Base-by-base conservation (phyloP, 2,113 vertebrate genomes). In the Myiagra hebetior region DNA sequence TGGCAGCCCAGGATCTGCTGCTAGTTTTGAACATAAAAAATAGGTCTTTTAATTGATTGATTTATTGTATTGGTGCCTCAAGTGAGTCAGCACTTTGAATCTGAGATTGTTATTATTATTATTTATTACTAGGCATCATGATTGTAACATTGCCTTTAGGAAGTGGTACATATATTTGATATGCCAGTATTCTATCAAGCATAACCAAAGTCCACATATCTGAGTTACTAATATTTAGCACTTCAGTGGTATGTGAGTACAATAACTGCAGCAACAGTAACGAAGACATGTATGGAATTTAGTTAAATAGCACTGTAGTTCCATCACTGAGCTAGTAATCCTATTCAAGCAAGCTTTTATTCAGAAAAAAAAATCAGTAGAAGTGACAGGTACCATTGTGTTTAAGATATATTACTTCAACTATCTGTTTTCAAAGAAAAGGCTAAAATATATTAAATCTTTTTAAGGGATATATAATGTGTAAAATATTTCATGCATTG, bases 161-260 rank as follows among this genome's bases (percentile, higher is more conserved):
- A 97, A 96, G 87, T 92, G 94, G 52, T 95, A 94, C 64, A 42
- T 95, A 89, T 80, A 95, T 93, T 95, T 88, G 46, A 91, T 92
- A 96, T 96, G 74, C 86, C 92, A 91, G 60, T 97, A 94, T 85
- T 97, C 91, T 97, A 92, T 87, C 57, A 83, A 96, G 94, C 91
- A 74, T 97, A 97, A 97, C 97, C 97, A 97, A 97, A 97, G 97
- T 82, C 87, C 85, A 94, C 81, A 85, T 95, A 96, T 93, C 92
- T 93, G 89, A 95, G 89, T 95, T 94, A 95, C 69, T 83, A 85
- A 85, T 93, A 91, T 83, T 83, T 95, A 97, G 87, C 94, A 95
- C 94, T 96, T 96, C 93, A 76, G 57, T 95, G 96, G 85, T 94
- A 93, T 68, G 84, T 93, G 69, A 94, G 89, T 72, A 95, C 76